phyloP scores from a whole-genome alignment of 2,113 vertebrate genomes.

The Platichthys flesus region DNA sequence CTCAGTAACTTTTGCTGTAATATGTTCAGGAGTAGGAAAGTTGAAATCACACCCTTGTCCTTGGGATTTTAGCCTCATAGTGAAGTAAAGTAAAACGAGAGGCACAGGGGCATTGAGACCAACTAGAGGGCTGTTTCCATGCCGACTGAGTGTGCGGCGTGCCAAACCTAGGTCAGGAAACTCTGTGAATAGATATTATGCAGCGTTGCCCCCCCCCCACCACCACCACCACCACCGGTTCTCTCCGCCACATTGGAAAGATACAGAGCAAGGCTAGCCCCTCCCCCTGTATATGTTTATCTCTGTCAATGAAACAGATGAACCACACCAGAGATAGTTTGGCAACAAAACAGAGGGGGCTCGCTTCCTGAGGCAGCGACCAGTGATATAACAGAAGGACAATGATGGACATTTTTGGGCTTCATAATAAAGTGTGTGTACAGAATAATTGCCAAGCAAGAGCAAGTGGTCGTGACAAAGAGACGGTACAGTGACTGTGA shows the following conservation, averaged over 20 bases:
- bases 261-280: constrained; percentile 50
- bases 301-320: constrained; percentile 56
- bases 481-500: neutral
- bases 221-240: neutral
- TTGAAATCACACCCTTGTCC: constrained; percentile 15
- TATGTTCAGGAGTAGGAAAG: neutral
- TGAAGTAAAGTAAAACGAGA: neutral
- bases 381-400: constrained; percentile 47
- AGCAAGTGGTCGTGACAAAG: constrained; percentile 6
- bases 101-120: neutral
- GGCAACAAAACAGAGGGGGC: neutral
- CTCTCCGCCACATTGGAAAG: constrained; percentile 36
- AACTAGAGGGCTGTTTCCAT: constrained; percentile 48
- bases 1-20: no score
- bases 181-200: constrained; percentile 69
- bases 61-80: constrained; percentile 7
- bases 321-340: constrained; percentile 21
- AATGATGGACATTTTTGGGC: constrained; percentile 54
- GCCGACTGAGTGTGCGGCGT: constrained; percentile 21
- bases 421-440: constrained; percentile 38
- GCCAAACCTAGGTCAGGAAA: constrained; percentile 41
- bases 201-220: constrained; percentile 25
- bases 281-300: constrained; percentile 49
- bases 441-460: constrained; percentile 16
- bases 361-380: constrained; percentile 45